phyloP scores from a whole-genome alignment of 2,113 vertebrate genomes.

The Neopipo cinnamomea region DNA sequence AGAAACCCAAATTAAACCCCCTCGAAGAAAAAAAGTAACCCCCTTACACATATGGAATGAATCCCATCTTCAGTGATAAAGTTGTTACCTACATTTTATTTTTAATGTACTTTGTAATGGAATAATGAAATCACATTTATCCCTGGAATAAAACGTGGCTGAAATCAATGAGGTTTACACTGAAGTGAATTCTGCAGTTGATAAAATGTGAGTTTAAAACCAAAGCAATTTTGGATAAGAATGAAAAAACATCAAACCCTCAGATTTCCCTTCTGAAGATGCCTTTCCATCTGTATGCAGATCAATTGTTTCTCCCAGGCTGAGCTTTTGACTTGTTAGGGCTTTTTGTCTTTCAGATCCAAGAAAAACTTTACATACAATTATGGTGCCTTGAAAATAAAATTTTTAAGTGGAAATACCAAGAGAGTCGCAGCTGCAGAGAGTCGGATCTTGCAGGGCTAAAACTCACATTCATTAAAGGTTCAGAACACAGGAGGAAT shows the following conservation, averaged over 20 bases:
- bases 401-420: constrained; percentile 10
- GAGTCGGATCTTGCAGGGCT: background rate
- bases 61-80: constrained; percentile 1
- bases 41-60: background rate
- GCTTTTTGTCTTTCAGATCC: constrained; percentile 13
- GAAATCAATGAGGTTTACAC: constrained; percentile 35
- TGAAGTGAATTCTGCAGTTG: background rate
- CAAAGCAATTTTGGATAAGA: background rate
- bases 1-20: constrained; percentile 40
- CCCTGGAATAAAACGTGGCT: constrained; percentile 7
- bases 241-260: background rate
- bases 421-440: background rate
- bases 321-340: background rate
- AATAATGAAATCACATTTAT: constrained; percentile 2
- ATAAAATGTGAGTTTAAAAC: constrained; percentile 21
- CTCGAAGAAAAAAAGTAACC: background rate
- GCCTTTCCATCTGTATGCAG: background rate
- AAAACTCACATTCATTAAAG: background rate
- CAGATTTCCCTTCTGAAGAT: background rate
- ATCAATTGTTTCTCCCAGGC: background rate
- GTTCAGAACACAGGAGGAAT: background rate
- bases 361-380: constrained; percentile 40
- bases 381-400: constrained; percentile 37
- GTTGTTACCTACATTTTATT: background rate
- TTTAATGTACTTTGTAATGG: constrained; percentile 28